Percentiles rank a stretch among this genome's conserved stretches.
These are phyloP conservation scores for Thamnophis elegans DNA, from an alignment of 2,797 vertebrate genomes.

Conservation along the genomic window DNA sequence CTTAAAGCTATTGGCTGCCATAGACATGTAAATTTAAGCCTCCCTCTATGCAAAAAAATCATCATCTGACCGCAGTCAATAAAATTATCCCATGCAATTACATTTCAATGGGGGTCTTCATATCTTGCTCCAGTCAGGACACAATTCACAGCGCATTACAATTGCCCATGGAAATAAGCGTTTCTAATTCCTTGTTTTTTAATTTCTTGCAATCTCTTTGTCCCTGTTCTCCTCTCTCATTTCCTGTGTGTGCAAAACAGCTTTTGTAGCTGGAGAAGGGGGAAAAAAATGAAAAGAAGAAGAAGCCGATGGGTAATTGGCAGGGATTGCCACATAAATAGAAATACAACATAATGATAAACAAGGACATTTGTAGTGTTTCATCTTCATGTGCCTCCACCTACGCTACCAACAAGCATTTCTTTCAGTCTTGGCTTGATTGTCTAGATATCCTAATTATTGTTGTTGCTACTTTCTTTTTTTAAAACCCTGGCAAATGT, in stretches of 20 bases:
- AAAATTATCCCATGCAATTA: conserved; percentile 1
- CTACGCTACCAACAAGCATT: not conserved
- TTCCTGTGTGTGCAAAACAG: conserved; percentile 7
- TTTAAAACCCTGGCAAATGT: conserved; percentile 25
- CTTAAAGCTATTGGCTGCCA: conserved; percentile 2
- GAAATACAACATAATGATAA: conserved; percentile 24
- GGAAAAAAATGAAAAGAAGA: not conserved
- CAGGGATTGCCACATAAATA: conserved; percentile 1
- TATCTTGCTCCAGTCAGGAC: not conserved
- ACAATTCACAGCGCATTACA: not conserved
- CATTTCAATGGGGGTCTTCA: conserved; percentile 10
- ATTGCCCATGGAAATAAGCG: not conserved
- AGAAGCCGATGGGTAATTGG: conserved; percentile 18
- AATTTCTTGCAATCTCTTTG: not conserved
- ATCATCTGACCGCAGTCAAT: not conserved
- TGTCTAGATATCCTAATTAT: not conserved
- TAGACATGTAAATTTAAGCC: conserved; percentile 13
- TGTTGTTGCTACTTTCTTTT: conserved; percentile 3
- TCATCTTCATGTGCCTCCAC: not conserved
- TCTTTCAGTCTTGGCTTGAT: conserved; percentile 11
- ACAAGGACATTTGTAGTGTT: conserved; percentile 13
- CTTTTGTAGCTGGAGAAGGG: not conserved
- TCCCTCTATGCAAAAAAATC: no score
- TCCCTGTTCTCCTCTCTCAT: not conserved
- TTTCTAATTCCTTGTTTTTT: not conserved